Conservation (phyloP, 2,113 vertebrate species). For the Onychorhynchus coronatus region DNA sequence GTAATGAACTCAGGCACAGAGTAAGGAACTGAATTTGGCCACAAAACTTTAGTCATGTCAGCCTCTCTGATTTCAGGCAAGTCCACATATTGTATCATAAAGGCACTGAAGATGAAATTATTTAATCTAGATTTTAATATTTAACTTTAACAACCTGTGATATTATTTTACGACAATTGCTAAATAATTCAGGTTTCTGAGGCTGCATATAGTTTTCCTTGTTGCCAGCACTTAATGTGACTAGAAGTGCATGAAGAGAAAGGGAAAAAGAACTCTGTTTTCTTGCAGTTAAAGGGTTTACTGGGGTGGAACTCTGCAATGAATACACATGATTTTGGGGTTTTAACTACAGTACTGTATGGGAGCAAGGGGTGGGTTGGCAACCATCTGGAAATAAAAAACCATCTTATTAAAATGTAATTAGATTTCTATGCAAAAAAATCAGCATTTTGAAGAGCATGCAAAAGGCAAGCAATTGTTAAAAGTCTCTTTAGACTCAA, state of each 20-base stretch:
- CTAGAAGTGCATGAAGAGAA: slow-evolving; percentile 1
- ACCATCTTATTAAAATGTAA: neutral
- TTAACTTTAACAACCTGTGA: neutral
- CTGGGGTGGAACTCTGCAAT: neutral
- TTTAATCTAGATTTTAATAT: slow-evolving; percentile 28
- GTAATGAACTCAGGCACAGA: neutral
- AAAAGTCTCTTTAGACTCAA: slow-evolving; percentile 25
- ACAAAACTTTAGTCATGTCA: neutral
- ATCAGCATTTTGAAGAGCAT: slow-evolving; percentile 19
- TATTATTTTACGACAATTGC: slow-evolving; percentile 28
- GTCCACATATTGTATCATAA: neutral
- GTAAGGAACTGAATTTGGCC: neutral
- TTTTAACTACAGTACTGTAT: neutral
- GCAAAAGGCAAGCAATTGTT: slow-evolving; percentile 20
- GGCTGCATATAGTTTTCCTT: neutral
- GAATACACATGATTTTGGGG: neutral
- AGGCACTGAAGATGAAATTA: neutral
- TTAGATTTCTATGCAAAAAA: neutral
- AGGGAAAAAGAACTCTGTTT: neutral
- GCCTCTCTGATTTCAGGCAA: neutral
- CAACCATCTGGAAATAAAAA: neutral
- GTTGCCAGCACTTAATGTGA: neutral
- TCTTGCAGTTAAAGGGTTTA: slow-evolving; percentile 11
- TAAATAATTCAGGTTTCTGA: slow-evolving; percentile 39
- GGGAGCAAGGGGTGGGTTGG: neutral